These are phyloP conservation scores for Andrena trimmerana DNA, from an alignment of 2,888 invertebrate species.

Conservation along the genomic window DNA sequence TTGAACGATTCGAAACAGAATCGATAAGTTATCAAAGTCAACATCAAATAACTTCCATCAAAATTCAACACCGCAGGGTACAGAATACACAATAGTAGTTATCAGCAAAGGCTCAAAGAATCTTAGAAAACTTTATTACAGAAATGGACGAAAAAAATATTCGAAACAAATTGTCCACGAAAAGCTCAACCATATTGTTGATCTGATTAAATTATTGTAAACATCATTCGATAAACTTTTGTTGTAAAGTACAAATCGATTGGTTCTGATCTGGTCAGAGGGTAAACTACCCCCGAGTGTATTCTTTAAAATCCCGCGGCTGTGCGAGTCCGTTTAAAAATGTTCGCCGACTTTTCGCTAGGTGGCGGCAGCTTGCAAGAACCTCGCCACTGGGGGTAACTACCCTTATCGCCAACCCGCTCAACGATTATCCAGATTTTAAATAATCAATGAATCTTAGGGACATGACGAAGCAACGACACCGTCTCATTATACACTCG, in stretches of 20 bases:
- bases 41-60: too few relatives aligned
- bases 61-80: too few relatives aligned
- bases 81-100: too few relatives aligned
- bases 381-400: constrained; percentile 41
- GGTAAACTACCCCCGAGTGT: constrained; percentile 7
- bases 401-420: constrained; percentile 32
- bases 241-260: neutral
- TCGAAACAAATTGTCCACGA: neutral
- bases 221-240: neutral
- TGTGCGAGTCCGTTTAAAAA: constrained; percentile 51
- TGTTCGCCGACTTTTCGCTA: constrained; percentile 64
- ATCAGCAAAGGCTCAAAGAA: too few relatives aligned
- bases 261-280: neutral
- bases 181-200: too few relatives aligned
- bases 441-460: constrained; percentile 38
- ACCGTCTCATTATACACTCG: neutral
- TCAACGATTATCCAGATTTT: constrained; percentile 45
- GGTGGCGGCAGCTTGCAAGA: constrained; percentile 74
- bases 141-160: neutral
- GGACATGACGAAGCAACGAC: neutral
- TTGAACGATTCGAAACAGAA: too few relatives aligned
- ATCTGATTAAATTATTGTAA: neutral
- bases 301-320: constrained; percentile 42
- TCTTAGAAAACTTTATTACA: too few relatives aligned
- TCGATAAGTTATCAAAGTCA: too few relatives aligned